These are phyloP conservation scores for Otus scops DNA, from an alignment of 2,797 vertebrate species.

Conservation along the genomic window DNA sequence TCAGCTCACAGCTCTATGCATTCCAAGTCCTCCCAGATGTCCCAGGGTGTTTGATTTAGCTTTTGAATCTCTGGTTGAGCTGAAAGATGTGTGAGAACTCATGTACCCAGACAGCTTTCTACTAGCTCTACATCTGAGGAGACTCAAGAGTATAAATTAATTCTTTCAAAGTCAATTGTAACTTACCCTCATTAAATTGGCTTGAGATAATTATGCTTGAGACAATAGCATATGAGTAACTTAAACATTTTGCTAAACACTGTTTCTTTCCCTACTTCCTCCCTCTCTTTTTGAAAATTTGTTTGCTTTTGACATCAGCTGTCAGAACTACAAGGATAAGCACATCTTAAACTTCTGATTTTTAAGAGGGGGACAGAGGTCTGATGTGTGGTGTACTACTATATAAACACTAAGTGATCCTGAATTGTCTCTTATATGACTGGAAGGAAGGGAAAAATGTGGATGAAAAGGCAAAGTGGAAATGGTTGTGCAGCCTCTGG, in stretches of 20 bases:
- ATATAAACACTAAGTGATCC: background rate
- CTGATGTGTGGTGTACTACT: background rate
- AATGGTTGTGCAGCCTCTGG: background rate
- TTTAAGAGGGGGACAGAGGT: background rate
- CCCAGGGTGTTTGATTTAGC: conserved; percentile 7
- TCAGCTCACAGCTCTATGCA: background rate
- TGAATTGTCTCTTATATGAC: background rate
- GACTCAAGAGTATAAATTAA: conserved; percentile 29
- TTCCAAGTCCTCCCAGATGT: background rate
- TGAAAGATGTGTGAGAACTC: background rate
- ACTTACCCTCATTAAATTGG: background rate
- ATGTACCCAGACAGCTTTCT: background rate
- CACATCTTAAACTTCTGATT: background rate
- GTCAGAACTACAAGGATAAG: background rate
- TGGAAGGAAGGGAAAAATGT: background rate
- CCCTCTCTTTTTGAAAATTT: background rate
- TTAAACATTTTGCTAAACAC: background rate
- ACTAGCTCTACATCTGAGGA: background rate
- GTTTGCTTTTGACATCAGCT: background rate
- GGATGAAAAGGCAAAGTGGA: background rate
- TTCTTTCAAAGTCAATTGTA: conserved; percentile 32
- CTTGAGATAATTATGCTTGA: background rate
- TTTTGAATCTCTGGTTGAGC: background rate
- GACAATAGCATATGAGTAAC: background rate
- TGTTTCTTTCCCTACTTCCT: background rate